Percentiles rank a stretch among this genome's conserved stretches.
Conservation (phyloP, 2,113 vertebrate genomes). For the Jaculus jaculus region DNA sequence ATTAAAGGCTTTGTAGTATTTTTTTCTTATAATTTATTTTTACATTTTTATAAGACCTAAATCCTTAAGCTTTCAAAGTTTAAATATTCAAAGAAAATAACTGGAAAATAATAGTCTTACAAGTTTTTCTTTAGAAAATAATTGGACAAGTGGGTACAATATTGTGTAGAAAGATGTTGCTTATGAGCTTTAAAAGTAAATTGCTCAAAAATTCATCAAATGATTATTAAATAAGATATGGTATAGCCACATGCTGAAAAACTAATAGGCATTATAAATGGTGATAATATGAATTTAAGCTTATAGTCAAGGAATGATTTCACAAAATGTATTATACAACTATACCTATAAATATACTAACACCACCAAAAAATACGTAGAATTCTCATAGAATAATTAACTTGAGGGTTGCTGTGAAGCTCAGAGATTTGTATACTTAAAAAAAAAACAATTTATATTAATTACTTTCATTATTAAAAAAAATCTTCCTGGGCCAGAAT, state of each 20-base stretch:
- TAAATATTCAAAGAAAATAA: conserved; percentile 40
- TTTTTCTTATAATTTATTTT: conserved; percentile 49
- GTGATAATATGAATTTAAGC: not conserved
- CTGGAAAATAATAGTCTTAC: conserved; percentile 16
- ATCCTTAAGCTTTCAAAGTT: conserved; percentile 26
- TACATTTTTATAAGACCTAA: conserved; percentile 52
- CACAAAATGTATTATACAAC: conserved; percentile 10
- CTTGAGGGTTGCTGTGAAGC: not conserved
- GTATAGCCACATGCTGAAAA: not conserved
- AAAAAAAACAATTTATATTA: not conserved
- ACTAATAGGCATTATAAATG: not conserved
- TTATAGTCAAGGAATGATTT: conserved; percentile 33
- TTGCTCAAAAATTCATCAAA: conserved; percentile 45
- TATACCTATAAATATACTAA: not conserved
- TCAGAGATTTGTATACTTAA: not conserved
- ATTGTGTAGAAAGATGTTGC: conserved; percentile 11
- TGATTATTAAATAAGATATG: not conserved
- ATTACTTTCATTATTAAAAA: conserved; percentile 47
- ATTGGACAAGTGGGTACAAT: not conserved
- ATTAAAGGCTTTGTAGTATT: not conserved
- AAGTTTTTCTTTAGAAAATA: conserved; percentile 44
- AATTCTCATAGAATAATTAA: not conserved
- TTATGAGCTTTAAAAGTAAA: conserved; percentile 20
- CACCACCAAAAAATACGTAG: not conserved
- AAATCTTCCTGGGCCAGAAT: no score